phyloP scores from a whole-genome alignment of 2,888 invertebrate genomes.

The Steinernema hermaphroditum region DNA sequence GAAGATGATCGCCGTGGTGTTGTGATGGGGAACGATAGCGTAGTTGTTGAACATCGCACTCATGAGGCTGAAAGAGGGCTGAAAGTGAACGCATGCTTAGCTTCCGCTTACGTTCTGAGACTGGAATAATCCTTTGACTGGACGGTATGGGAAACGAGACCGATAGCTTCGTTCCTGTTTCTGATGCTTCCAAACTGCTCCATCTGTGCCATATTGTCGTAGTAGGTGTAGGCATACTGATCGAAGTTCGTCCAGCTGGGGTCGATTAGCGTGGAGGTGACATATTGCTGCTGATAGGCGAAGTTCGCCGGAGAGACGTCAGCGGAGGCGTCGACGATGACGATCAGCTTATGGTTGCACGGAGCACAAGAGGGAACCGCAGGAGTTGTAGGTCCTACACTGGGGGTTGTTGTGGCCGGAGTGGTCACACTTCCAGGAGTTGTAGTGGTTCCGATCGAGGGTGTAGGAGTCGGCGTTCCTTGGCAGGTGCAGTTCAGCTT shows the following conservation, averaged over 20 bases:
- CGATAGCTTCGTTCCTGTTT: neutral
- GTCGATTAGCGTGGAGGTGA: slow-evolving; percentile 27
- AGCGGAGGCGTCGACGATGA: slow-evolving; percentile 13
- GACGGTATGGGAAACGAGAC: neutral
- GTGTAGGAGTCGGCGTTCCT: neutral
- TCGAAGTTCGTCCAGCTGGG: slow-evolving; percentile 35
- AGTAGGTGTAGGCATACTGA: slow-evolving; percentile 26
- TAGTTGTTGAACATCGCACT: neutral
- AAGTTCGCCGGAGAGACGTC: neutral
- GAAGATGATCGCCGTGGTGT: neutral
- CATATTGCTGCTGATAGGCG: slow-evolving; percentile 26
- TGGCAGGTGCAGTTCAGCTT: slow-evolving; percentile 6
- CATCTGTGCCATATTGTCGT: neutral
- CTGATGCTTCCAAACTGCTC: neutral
- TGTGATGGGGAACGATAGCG: neutral
- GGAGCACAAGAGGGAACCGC: neutral
- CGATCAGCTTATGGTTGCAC: neutral
- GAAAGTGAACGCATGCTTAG: no score
- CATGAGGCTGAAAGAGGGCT: neutral
- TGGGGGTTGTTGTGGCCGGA: neutral
- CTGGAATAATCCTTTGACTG: neutral
- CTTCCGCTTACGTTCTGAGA: neutral
- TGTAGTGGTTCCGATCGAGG: neutral
- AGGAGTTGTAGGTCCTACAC: neutral
- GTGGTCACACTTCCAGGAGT: neutral